Evolutionary conservation across 2,113 vertebrate species (phyloP).

Genomic region (Aplodontia rufa): DNA sequence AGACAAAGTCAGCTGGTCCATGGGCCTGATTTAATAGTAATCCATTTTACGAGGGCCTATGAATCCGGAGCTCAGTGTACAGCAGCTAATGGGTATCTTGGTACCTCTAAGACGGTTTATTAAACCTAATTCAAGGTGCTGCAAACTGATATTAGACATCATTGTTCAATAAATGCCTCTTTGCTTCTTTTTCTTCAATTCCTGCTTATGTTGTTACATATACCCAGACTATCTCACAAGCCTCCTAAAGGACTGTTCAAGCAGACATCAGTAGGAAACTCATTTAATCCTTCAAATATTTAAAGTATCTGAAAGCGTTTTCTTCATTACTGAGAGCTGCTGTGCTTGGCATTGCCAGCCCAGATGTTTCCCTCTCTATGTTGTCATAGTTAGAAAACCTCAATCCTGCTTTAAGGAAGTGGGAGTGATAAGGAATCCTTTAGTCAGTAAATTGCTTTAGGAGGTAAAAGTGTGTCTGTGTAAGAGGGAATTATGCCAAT

Average conservation of each 20-base stretch:
- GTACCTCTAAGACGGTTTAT: neutral
- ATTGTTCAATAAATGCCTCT: neutral
- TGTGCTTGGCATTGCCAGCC: neutral
- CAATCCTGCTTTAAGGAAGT: slow-evolving; percentile 10
- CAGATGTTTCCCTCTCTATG: neutral
- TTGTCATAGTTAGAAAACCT: slow-evolving; percentile 61
- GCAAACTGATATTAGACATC: neutral
- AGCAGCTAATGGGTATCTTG: neutral
- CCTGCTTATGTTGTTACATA: neutral
- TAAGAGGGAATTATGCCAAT: slow-evolving; percentile 31
- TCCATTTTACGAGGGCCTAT: neutral
- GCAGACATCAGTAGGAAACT: slow-evolving; percentile 34
- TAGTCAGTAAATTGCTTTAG: slow-evolving; percentile 52
- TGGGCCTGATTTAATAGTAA: neutral
- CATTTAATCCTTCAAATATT: slow-evolving; percentile 57
- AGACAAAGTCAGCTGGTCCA: neutral
- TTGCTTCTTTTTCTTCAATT: neutral
- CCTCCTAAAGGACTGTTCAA: neutral
- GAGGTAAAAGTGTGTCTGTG: neutral
- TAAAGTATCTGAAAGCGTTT: slow-evolving; percentile 46
- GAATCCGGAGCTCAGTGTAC: neutral
- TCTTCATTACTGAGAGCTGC: neutral
- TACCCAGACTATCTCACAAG: neutral
- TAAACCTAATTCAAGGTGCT: neutral
- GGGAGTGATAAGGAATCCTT: slow-evolving; percentile 54